phyloP scores from a whole-genome alignment of 2,113 vertebrate genomes.

The Orycteropus afer region DNA sequence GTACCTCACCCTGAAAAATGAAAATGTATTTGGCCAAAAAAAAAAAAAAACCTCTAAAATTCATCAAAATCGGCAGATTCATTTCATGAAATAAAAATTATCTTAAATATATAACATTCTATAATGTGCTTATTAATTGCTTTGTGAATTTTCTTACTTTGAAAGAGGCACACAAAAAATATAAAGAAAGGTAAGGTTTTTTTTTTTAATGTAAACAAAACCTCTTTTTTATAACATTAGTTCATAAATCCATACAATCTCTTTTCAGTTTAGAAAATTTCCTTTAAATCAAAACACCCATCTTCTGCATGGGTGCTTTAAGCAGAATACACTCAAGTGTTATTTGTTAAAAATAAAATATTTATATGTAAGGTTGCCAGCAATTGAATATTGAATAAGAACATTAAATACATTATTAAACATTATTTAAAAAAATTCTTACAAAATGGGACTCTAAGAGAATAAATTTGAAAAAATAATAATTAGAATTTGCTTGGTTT shows the following conservation, averaged over 20 bases:
- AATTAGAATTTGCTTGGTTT: slow-evolving; percentile 46
- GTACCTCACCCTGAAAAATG: neutral
- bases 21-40: neutral
- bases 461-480: neutral
- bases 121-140: neutral
- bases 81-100: neutral
- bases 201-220: neutral
- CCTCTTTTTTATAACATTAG: neutral
- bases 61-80: neutral
- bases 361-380: neutral
- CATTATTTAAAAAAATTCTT: slow-evolving; percentile 4
- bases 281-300: neutral
- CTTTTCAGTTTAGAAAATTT: slow-evolving; percentile 18
- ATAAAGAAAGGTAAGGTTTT: neutral
- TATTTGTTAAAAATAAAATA: slow-evolving; percentile 24
- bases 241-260: neutral
- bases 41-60: neutral
- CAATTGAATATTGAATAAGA: neutral
- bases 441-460: neutral
- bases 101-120: neutral
- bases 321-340: neutral
- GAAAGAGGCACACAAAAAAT: neutral
- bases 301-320: neutral
- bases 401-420: too few species aligned
- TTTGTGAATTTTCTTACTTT: neutral